These are phyloP conservation scores for Clarias macrocephalus DNA, from an alignment of 2,113 vertebrate genomes.

Conservation along the genomic window DNA sequence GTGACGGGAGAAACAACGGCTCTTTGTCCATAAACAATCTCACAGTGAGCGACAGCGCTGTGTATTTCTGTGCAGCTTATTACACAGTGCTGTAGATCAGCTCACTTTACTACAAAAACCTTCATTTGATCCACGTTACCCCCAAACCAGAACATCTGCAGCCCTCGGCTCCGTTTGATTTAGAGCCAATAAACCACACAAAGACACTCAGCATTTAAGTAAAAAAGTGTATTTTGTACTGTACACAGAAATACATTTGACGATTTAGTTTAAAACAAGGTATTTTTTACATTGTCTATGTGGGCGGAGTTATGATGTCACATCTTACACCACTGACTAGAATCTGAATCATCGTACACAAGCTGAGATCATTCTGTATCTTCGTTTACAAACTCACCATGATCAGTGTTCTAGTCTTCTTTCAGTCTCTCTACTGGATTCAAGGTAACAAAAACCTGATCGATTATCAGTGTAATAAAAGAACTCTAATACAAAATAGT, in stretches of 20 bases:
- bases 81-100: constrained; percentile 38
- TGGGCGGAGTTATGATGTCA: constrained; percentile 22
- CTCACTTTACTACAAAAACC: constrained; percentile 36
- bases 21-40: constrained; percentile 21
- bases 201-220: neutral
- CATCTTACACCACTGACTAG: neutral
- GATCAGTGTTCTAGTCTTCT: constrained; percentile 6
- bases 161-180: neutral
- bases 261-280: neutral
- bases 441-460: neutral
- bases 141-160: constrained; percentile 21
- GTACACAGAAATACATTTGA: neutral
- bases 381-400: constrained; percentile 19
- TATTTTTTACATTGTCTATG: neutral
- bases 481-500: neutral
- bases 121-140: constrained; percentile 2
- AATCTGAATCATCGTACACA: neutral
- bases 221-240: neutral
- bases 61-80: constrained; percentile 53
- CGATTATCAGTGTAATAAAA: constrained; percentile 5
- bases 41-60: constrained; percentile 19
- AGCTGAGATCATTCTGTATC: neutral
- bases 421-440: constrained; percentile 18
- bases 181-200: neutral
- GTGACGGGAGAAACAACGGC: constrained; percentile 24